Percentiles rank a stretch among this genome's conserved stretches.
Conservation (phyloP, 2,888 invertebrate genomes). For the Podabrus alpinus region DNA sequence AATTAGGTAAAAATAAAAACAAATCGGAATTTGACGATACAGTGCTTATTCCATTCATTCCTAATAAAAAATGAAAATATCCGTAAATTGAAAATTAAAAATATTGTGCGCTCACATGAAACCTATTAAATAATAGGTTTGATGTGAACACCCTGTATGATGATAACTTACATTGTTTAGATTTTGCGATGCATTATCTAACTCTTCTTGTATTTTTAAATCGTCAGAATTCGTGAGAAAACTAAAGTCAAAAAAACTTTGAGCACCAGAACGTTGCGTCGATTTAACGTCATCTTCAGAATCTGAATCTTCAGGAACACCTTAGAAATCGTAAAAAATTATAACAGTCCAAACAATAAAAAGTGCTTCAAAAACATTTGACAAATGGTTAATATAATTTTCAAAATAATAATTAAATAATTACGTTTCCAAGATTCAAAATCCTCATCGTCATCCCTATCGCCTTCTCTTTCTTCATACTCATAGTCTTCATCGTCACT, state of each 20-base stretch:
- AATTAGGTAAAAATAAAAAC: conserved; percentile 3
- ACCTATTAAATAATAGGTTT: neutral
- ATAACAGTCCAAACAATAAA: neutral
- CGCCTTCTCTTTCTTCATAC: conserved; percentile 54
- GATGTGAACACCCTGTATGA: neutral
- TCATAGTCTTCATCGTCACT: conserved; percentile 52
- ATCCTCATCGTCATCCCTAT: conserved; percentile 44
- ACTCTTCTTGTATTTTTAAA: conserved; percentile 55
- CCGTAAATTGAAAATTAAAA: neutral
- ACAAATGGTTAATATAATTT: conserved; percentile 22
- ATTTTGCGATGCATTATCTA: conserved; percentile 51
- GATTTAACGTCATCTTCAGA: conserved; percentile 41
- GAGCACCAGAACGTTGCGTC: conserved; percentile 37
- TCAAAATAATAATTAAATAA: conserved; percentile 7
- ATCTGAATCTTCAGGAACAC: conserved; percentile 39
- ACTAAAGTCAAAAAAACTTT: conserved; percentile 54
- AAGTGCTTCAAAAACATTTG: conserved; percentile 15
- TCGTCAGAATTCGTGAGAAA: conserved; percentile 63
- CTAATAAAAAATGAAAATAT: conserved; percentile 2
- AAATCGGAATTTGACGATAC: conserved; percentile 17
- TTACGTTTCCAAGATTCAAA: conserved; percentile 54
- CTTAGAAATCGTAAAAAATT: conserved; percentile 26
- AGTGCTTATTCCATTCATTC: conserved; percentile 12
- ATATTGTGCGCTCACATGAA: neutral
- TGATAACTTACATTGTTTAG: conserved; percentile 47